These are phyloP conservation scores for Hecatera dysodea DNA, from an alignment of 2,888 invertebrate species.

Conservation along the genomic window DNA sequence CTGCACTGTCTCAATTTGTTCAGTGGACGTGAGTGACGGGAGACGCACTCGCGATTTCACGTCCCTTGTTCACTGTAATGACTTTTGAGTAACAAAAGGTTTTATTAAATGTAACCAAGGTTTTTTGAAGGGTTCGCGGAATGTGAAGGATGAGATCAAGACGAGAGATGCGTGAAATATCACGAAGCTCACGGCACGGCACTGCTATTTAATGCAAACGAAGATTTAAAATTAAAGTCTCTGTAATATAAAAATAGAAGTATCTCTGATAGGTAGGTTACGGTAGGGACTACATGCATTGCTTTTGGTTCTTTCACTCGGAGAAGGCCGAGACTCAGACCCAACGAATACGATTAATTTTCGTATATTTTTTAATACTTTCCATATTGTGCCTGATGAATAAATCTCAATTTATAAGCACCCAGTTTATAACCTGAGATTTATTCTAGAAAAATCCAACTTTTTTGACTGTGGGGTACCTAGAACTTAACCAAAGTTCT, in stretches of 20 bases:
- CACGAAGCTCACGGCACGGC: neutral
- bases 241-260: neutral
- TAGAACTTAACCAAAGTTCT: neutral
- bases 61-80: conserved; percentile 75
- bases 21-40: conserved; percentile 81
- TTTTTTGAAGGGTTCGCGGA: conserved; percentile 23
- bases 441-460: neutral
- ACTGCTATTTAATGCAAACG: neutral
- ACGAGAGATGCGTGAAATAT: conserved; percentile 2
- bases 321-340: neutral
- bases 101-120: conserved; percentile 59
- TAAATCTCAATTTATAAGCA: too few relatives aligned
- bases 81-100: conserved; percentile 68
- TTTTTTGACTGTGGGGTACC: neutral
- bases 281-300: neutral
- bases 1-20: conserved; percentile 88
- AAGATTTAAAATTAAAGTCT: neutral
- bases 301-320: neutral
- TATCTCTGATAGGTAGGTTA: neutral
- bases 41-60: conserved; percentile 78
- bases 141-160: conserved; percentile 34
- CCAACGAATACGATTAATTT: neutral
- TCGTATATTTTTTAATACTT: too few relatives aligned
- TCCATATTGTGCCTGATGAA: too few relatives aligned
- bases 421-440: too few relatives aligned